Conservation (phyloP, 1,140 invertebrate species). For the Drosophila burlai region DNA sequence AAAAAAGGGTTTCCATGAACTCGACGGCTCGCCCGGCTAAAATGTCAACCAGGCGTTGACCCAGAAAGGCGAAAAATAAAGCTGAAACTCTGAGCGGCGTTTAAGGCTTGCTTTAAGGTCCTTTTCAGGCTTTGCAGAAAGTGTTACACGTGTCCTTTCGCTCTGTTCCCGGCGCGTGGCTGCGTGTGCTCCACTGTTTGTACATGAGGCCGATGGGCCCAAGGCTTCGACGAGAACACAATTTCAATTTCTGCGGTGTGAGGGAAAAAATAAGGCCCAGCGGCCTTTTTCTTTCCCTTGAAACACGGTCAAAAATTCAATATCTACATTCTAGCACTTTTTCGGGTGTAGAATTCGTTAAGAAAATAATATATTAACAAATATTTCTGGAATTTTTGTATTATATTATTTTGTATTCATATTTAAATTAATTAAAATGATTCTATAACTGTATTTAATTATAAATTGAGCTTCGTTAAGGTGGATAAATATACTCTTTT, state of each 20-base stretch:
- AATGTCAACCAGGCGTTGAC: conserved; percentile 71
- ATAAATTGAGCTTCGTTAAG: neutral
- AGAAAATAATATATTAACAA: too few relatives aligned
- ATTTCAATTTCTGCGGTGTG: conserved; percentile 64
- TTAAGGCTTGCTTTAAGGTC: conserved; percentile 65
- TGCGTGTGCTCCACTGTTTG: conserved; percentile 16
- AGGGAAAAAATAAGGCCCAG: conserved; percentile 50
- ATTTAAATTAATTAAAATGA: neutral
- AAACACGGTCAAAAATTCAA: conserved; percentile 22
- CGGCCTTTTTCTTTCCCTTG: conserved; percentile 11
- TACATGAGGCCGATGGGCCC: conserved; percentile 41
- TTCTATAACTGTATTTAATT: neutral
- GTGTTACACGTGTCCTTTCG: conserved; percentile 64
- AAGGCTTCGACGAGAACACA: conserved; percentile 58
- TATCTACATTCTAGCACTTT: neutral
- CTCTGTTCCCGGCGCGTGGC: conserved; percentile 4
- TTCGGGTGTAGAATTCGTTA: neutral
- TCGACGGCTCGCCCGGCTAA: conserved; percentile 30
- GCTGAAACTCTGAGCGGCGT: conserved; percentile 36
- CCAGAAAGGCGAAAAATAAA: conserved; percentile 46
- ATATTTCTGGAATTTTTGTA: neutral
- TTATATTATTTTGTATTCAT: neutral
- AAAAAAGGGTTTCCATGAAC: conserved; percentile 74
- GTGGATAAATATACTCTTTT: neutral
- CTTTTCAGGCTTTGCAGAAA: conserved; percentile 29